Percentiles rank a stretch among this genome's conserved stretches.
Evolutionary conservation across 2,113 vertebrate genomes (phyloP).

Genomic region (Hippolais icterina): DNA sequence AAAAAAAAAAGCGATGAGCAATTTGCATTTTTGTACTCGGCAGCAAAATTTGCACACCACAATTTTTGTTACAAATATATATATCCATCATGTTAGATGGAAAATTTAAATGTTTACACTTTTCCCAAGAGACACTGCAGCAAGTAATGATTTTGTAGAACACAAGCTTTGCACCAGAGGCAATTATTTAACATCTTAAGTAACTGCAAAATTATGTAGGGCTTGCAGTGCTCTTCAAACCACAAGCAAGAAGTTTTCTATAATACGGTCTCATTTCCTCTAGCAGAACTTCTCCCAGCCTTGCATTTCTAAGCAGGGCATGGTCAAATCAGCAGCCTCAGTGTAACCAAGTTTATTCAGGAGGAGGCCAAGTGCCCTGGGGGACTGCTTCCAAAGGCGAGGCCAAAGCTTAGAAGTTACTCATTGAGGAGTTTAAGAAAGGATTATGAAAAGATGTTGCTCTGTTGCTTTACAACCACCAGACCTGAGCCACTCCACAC

Average conservation of each 20-base stretch:
- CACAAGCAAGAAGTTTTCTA: background rate
- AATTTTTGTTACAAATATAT: background rate
- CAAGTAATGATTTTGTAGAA: background rate
- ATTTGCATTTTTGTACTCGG: background rate
- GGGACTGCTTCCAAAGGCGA: background rate
- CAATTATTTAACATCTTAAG: conserved; percentile 12
- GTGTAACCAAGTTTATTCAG: background rate
- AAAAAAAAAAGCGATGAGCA: background rate
- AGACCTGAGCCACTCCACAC: background rate
- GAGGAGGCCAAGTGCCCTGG: background rate
- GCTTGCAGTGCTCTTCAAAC: background rate
- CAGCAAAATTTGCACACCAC: background rate
- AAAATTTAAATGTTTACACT: background rate
- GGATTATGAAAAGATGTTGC: background rate
- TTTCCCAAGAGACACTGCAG: background rate
- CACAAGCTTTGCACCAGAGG: background rate
- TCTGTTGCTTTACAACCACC: background rate
- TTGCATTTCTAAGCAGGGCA: background rate
- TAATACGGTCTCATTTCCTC: background rate
- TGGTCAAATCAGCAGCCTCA: background rate
- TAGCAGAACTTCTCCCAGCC: background rate
- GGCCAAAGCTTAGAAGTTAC: background rate
- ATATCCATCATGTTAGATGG: background rate
- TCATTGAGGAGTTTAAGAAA: background rate
- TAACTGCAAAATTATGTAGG: background rate